Base-by-base conservation (phyloP, 2,888 invertebrate species). In the Mimumesa dahlbomi region DNA sequence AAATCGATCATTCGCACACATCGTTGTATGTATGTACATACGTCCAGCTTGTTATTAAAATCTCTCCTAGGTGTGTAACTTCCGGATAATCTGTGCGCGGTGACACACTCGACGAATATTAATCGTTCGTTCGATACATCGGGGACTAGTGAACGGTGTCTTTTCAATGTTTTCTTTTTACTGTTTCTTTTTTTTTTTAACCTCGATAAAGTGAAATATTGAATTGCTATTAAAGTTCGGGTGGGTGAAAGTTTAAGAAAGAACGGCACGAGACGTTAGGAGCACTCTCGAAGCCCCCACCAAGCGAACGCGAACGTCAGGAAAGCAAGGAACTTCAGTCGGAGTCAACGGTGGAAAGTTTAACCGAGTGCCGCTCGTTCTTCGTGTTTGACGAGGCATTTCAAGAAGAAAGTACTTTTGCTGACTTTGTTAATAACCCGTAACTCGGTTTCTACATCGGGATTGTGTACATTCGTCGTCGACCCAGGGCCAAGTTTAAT, bases 361-460 rank as follows among this genome's bases (percentile, higher is more conserved):
- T 64, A 75, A 67, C 58, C 66, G 57, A 63, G 63, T 43, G 62
- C 53, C 7, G 61, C 64, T 36, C 58, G 63, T 64, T 73, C 67
- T 46, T 62, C 61, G 62, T 75, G 75, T 74, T 75, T 74, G 74
- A 71, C 67, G 74, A 71, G 71, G 71, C 71, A 57, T 75, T 75
- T 64, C 74, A 48, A 53, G 74, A 75, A 71, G 71, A 64, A 71
- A 63, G 74, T 74, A 71, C 71, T 65, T 74, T 43, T 67, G 71
- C 74, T 75, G 75, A 71, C 74, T 71, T 75, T 71, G 74, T 74
- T 75, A 75, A 75, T 75, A 75, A 74, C 63, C 63, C 42, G 74
- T 75, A 71, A 71, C 71, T 71, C 57, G 64, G 62, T 66, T 75
- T 61, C 61, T 43, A 45, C 64, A 11, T 57, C 46, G 49, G 13